Evolutionary conservation across 2,113 vertebrate species (phyloP).

Genomic region (Hydropotes inermis): DNA sequence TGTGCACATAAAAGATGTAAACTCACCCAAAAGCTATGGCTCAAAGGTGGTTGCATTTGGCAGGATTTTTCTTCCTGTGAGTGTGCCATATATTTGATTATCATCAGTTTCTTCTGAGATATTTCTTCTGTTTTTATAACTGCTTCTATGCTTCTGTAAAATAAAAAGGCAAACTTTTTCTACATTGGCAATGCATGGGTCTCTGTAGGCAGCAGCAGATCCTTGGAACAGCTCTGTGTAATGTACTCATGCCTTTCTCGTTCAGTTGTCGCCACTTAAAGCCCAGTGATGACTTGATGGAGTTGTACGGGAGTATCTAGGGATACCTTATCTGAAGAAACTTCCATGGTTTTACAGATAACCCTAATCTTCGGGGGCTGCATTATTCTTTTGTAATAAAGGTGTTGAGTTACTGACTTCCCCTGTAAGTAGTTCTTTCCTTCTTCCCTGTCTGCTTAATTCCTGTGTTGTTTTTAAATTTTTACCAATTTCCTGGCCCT

Average conservation of each 20-base stretch:
- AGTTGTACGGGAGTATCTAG: not conserved
- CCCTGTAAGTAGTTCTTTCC: not conserved
- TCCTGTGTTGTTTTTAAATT: not conserved
- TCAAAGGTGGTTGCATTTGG: not conserved
- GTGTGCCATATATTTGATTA: not conserved
- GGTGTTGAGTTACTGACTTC: slow-evolving; percentile 37
- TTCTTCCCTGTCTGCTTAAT: slow-evolving; percentile 11
- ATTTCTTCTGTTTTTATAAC: not conserved
- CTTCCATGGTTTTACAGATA: not conserved
- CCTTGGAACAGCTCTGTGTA: not conserved
- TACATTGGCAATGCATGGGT: not conserved
- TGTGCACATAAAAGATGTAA: not conserved
- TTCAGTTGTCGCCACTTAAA: not conserved
- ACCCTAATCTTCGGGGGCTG: not conserved
- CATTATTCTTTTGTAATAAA: slow-evolving; percentile 28
- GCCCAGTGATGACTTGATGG: not conserved
- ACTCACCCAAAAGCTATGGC: not conserved
- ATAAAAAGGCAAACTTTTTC: not conserved
- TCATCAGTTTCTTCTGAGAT: not conserved
- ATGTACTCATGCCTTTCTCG: not conserved
- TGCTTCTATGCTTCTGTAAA: not conserved
- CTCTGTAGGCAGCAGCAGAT: not conserved
- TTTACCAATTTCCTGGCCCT: not conserved
- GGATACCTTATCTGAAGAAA: slow-evolving; percentile 14
- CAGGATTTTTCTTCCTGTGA: not conserved